Evolutionary conservation across 2,888 invertebrate species (phyloP), one percentile per base, ranked within the genome.

Genomic region (Bibio marci): DNA sequence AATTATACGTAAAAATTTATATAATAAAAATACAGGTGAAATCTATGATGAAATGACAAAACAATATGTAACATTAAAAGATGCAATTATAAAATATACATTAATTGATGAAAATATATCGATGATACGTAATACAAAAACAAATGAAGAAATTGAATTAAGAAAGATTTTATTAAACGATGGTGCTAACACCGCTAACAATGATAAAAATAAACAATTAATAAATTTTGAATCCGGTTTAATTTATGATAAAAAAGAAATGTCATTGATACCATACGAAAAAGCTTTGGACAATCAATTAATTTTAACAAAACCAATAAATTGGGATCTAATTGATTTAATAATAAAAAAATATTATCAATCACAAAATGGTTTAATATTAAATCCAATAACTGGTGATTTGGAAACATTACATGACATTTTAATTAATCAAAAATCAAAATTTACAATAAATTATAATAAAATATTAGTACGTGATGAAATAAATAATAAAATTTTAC

Each of bases 291-390:
- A 76, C 44, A 69, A 71, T 52, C 74, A 77, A 25, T 62, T 85
- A 43, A 69, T 87, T 22, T 70, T 75, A 45, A 81, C 82, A 2
- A 74, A 77, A 57, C 67, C 71, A 12, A 68, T 80, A 12, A 73
- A 74, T 15, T 76, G 77, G 57, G 74, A 79, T 34, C 59, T 86
- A 39, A 70, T 79, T 40, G 81, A 85, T 58, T 69, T 78, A 11
- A 72, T 86, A 44, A 70, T 79, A 45, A 68, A 78, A 53, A 79
- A 81, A 53, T 83, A 82, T 58, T 87, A 85, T 53, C 70, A 71
- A 19, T 73, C 81, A 1, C 69, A 71, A 46, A 71, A 73, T 4
- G 81, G 87, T 14, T 70, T 71, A 50, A 74, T 91, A 45, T 64
- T 86, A 7, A 76, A 85, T 63, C 85, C 86, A 1, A 71, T 72